Base-by-base conservation (phyloP, 2,797 vertebrate species). In the Oreonectes daqikongensis region DNA sequence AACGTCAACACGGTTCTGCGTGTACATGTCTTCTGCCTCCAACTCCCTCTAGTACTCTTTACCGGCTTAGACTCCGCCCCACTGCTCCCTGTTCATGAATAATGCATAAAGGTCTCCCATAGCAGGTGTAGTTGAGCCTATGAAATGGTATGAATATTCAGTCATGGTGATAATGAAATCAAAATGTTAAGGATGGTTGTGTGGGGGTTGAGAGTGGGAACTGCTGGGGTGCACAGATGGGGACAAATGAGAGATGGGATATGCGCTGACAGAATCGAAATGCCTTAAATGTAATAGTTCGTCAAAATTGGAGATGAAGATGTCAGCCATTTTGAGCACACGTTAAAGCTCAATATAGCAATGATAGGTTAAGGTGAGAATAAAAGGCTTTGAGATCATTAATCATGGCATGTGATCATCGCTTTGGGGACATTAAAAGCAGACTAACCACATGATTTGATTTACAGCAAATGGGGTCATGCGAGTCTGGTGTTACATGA, bases 91-190 rank as follows among this genome's bases (percentile, higher is more conserved):
- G 50, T 87, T 91, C 86, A 92, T 93, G 89, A 92, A 92, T 93
- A 89, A 93, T 90, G 88, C 81, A 92, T 85, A 81, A 86, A 11
- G 72, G 79, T 87, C 86, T 74, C 80, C 84, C 87, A 84, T 86
- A 91, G 88, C 90, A 92, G 92, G 91, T 91, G 91, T 83, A 86
- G 90, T 85, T 86, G 86, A 68, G 55, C 75, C 82, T 84, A 87
- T 88, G 87, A 89, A 82, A 84, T 50, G 35, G 80, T 91, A 93
- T 93, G 91, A 92, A 93, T 94, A 94, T 93, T 93, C 89, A 93
- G 89, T 89, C 87, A 87, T 74, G 74, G 84, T 81, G 89, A 89
- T 94, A 93, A 93, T 93, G 89, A 93, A 91, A 93, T 92, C 87
- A 91, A 91, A 91, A 91, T 81, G 88, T 91, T 91, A 87, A 87